Percentiles rank a stretch among this genome's conserved stretches.
These are phyloP conservation scores for Coilia nasus DNA, from an alignment of 2,797 vertebrate species.

Conservation along the genomic window DNA sequence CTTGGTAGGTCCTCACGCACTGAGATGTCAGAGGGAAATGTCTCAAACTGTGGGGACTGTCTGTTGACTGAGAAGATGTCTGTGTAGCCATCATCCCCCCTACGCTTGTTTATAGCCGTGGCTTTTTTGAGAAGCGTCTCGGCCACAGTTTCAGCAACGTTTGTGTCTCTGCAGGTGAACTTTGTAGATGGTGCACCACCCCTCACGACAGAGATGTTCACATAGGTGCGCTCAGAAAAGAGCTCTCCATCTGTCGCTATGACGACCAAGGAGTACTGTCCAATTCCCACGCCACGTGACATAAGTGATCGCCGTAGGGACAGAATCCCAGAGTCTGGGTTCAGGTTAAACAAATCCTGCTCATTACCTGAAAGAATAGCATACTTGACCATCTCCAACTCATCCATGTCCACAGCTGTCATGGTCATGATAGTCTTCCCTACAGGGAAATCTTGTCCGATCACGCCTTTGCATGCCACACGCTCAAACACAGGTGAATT, in stretches of 20 bases:
- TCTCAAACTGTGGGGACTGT: constrained; percentile 85
- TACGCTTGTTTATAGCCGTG: constrained; percentile 76
- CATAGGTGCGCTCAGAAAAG: constrained; percentile 82
- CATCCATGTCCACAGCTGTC: constrained; percentile 94
- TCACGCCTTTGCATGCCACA: constrained; percentile 88
- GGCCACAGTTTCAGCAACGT: constrained; percentile 88
- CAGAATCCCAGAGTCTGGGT: constrained; percentile 88
- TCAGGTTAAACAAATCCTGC: constrained; percentile 84
- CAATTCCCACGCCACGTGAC: constrained; percentile 76
- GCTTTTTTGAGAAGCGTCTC: constrained; percentile 90
- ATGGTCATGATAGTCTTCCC: constrained; percentile 88
- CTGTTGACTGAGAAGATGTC: constrained; percentile 86
- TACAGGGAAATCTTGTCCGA: constrained; percentile 86
- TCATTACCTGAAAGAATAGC: constrained; percentile 90
- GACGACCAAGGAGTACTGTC: constrained; percentile 86
- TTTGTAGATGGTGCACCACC: constrained; percentile 75
- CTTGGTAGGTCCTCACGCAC: constrained; percentile 81
- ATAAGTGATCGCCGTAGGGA: constrained; percentile 83
- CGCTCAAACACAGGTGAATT: constrained; percentile 94
- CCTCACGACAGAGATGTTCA: constrained; percentile 88
- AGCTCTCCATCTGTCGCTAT: constrained; percentile 91
- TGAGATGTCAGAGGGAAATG: constrained; percentile 81
- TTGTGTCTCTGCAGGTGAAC: constrained; percentile 90
- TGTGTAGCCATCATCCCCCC: constrained; percentile 77
- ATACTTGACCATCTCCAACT: constrained; percentile 88